These are phyloP conservation scores for Pristionchus japonicus DNA, from an alignment of 2,888 invertebrate genomes.

Conservation along the genomic window DNA sequence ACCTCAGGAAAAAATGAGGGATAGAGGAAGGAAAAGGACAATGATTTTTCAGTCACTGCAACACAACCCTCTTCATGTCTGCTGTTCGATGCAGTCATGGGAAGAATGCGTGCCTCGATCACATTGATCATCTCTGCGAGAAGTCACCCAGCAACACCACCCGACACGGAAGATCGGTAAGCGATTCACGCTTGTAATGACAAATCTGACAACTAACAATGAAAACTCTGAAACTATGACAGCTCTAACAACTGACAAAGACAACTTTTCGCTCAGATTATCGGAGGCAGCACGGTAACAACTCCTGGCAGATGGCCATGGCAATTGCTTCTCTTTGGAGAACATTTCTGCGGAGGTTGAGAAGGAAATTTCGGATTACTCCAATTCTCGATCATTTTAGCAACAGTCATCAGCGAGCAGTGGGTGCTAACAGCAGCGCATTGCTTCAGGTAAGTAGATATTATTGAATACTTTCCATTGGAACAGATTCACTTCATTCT, in stretches of 20 bases:
- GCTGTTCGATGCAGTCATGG: slow-evolving; percentile 90
- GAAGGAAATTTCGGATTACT: no score
- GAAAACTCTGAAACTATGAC: no score
- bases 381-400: neutral
- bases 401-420: neutral
- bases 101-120: slow-evolving; percentile 87
- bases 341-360: neutral
- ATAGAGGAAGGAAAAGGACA: neutral
- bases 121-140: slow-evolving; percentile 86
- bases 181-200: no score
- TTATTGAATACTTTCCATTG: neutral
- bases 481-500: no score
- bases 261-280: neutral
- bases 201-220: no score
- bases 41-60: slow-evolving; percentile 81
- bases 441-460: neutral
- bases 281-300: neutral
- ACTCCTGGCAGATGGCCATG: neutral
- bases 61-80: slow-evolving; percentile 97
- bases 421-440: neutral
- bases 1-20: no score
- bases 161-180: no score
- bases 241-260: no score
- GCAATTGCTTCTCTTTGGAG: neutral
- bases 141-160: slow-evolving; percentile 80